A percentile compares a stretch with the other conserved stretches of the same genome.
phyloP scores from a whole-genome alignment of 2,888 invertebrate species.

The Ypsolopha scabrella region DNA sequence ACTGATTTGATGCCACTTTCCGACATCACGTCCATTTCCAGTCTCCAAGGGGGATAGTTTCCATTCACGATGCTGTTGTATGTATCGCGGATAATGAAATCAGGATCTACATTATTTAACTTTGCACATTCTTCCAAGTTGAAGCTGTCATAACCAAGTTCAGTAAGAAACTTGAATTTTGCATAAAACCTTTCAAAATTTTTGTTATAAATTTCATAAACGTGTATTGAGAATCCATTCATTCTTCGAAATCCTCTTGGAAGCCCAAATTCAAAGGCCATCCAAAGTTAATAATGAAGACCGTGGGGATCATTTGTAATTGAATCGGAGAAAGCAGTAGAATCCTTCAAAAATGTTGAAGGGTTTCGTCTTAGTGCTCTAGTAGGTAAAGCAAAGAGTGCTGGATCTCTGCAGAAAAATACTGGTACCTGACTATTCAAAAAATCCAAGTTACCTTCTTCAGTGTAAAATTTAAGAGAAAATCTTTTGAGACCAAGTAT shows the following conservation, averaged over 20 bases:
- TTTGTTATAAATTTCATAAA: slow-evolving; percentile 85
- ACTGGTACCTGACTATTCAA: slow-evolving; percentile 62
- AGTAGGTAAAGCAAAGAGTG: slow-evolving; percentile 62
- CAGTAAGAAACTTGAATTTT: slow-evolving; percentile 89
- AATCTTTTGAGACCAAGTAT: not conserved
- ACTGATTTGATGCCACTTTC: slow-evolving; percentile 78
- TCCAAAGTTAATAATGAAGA: not conserved
- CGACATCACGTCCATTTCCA: slow-evolving; percentile 81
- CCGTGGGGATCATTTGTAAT: slow-evolving; percentile 14
- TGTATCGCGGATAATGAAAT: slow-evolving; percentile 82
- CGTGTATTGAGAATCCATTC: slow-evolving; percentile 77
- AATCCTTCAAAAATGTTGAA: slow-evolving; percentile 34
- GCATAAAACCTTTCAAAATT: slow-evolving; percentile 77
- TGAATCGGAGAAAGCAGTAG: slow-evolving; percentile 57
- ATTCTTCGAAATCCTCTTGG: not conserved
- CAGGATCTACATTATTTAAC: slow-evolving; percentile 77
- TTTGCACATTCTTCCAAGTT: slow-evolving; percentile 66
- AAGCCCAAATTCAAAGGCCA: not conserved
- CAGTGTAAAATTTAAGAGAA: not conserved
- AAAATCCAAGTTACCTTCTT: too few species aligned
- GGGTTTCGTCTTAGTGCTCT: slow-evolving; percentile 67
- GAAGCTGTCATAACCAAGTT: slow-evolving; percentile 85
- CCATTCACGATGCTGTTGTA: slow-evolving; percentile 81
- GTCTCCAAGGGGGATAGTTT: slow-evolving; percentile 75
- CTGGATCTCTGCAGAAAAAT: slow-evolving; percentile 63